A percentile compares a stretch with the other conserved stretches of the same genome.
Evolutionary conservation across 2,797 vertebrate species (phyloP).

Genomic region (Chromis chromis): DNA sequence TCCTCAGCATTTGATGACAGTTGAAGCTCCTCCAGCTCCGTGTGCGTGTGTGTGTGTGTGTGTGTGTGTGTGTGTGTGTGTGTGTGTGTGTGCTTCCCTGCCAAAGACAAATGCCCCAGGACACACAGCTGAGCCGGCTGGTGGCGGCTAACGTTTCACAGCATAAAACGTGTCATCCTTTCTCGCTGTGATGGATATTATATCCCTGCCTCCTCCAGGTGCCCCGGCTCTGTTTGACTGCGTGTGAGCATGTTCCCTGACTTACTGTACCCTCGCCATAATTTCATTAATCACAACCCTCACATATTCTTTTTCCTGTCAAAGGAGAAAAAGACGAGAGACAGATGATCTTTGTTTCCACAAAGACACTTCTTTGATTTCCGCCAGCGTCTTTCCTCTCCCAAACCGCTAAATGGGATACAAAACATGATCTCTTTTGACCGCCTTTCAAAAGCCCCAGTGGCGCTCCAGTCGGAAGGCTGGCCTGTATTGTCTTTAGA

Average conservation of each 20-base stretch:
- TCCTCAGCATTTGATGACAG: slow-evolving; percentile 64
- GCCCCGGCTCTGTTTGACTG: slow-evolving; percentile 25
- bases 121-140: slow-evolving; percentile 61
- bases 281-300: slow-evolving; percentile 71
- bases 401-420: slow-evolving; percentile 56
- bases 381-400: slow-evolving; percentile 37
- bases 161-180: slow-evolving; percentile 58
- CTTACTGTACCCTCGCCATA: slow-evolving; percentile 46
- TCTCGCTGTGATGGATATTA: slow-evolving; percentile 61
- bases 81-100: slow-evolving; percentile 36
- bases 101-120: slow-evolving; percentile 56
- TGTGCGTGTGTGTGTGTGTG: slow-evolving; percentile 20
- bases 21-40: slow-evolving; percentile 51
- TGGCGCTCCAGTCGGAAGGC: slow-evolving; percentile 35
- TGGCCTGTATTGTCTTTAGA: slow-evolving; percentile 65
- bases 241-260: slow-evolving; percentile 35
- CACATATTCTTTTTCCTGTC: slow-evolving; percentile 54
- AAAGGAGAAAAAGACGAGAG: slow-evolving; percentile 47
- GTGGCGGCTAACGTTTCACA: slow-evolving; percentile 55
- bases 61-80: slow-evolving; percentile 20
- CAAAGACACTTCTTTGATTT: slow-evolving; percentile 60
- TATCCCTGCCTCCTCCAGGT: slow-evolving; percentile 60
- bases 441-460: slow-evolving; percentile 44
- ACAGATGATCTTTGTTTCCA: slow-evolving; percentile 67
- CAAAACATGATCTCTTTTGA: slow-evolving; percentile 62